Evolutionary conservation across 1,140 invertebrate species (phyloP), one percentile per base, ranked within the genome.

Genomic region (Heliconius hewitsoni): DNA sequence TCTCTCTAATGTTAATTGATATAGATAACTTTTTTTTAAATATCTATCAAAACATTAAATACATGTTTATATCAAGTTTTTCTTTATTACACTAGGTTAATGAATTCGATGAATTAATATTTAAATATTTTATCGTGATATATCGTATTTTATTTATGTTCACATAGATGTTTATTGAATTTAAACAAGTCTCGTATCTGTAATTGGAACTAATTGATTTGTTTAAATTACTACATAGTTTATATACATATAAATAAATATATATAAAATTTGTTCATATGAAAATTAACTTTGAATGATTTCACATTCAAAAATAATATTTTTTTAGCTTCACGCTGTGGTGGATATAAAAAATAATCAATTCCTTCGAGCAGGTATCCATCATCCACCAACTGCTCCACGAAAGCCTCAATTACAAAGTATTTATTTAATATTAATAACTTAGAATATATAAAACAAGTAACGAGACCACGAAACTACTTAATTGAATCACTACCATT

Each of bases 401-500:
- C 4, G 6, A 52, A 52, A 19, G 5, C 50, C 4, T 46, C 11
- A 46, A 13, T 46, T 46, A 13, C 4, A 55, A 19, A 55, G 8
- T n/a, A n/a, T 55, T n/a, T n/a, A 8, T 46, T 46, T 55, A n/a
- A 55, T 8, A n/a, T 55, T 55, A 55, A 55, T 55, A 55, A n/a
- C 18, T 1, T 19, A 55, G 55, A 60, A 11, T 60, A 60, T 66
- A 66, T 66, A 27, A 30, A 30, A 66, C n/a, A 57, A 72, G 1
- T 72, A 37, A 39, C 37, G 8, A 37, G 71, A 39, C 19, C 18
- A 39, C 71, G 9, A 74, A 74, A 30, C 52, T 23, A 66, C 55
- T 8, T 52, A 70, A 78, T 74, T 70, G 72, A 74, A 73, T 70
- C 60, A 70, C 77, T 74, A 73, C 37, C 57, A 78, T 78, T 74